phyloP scores from a whole-genome alignment of 2,888 invertebrate genomes.

The Epirrita christyi region DNA sequence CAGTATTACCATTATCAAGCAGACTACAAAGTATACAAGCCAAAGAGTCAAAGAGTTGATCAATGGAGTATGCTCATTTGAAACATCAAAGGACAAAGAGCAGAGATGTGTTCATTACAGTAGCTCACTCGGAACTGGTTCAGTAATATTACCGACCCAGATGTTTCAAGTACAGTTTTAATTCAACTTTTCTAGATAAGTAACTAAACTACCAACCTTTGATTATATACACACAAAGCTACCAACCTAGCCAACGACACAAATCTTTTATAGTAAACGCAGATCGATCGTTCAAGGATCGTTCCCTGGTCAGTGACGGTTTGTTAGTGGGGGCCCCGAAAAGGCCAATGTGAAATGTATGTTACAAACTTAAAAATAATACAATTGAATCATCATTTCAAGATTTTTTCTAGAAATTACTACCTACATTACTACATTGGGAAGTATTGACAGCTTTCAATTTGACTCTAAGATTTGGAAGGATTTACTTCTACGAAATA shows the following conservation, averaged over 20 bases:
- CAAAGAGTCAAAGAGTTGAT: constrained; percentile 19
- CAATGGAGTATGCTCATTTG: constrained; percentile 19
- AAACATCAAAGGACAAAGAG: constrained; percentile 19
- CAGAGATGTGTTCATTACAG: constrained; percentile 5
- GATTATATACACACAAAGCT: too few species aligned
- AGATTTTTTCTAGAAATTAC: background rate
- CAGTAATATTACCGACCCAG: constrained; percentile 12
- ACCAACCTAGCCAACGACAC: too few species aligned
- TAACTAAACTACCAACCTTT: too few species aligned
- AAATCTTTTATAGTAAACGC: too few species aligned
- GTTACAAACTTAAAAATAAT: too few species aligned
- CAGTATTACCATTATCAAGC: background rate
- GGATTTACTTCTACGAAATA: background rate
- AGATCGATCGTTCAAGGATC: too few species aligned
- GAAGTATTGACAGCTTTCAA: background rate
- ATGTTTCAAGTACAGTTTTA: constrained; percentile 4
- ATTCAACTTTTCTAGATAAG: background rate
- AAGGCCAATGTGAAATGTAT: too few species aligned
- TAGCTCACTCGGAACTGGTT: constrained; percentile 4
- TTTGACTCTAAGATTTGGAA: background rate
- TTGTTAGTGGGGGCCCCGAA: too few species aligned
- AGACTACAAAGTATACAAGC: background rate
- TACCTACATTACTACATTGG: background rate
- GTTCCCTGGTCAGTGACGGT: too few species aligned
- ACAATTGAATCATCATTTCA: too few species aligned